A percentile compares a stretch with the other conserved stretches of the same genome.
phyloP scores from a whole-genome alignment of 2,888 invertebrate genomes.

The Ophion ellenae region DNA sequence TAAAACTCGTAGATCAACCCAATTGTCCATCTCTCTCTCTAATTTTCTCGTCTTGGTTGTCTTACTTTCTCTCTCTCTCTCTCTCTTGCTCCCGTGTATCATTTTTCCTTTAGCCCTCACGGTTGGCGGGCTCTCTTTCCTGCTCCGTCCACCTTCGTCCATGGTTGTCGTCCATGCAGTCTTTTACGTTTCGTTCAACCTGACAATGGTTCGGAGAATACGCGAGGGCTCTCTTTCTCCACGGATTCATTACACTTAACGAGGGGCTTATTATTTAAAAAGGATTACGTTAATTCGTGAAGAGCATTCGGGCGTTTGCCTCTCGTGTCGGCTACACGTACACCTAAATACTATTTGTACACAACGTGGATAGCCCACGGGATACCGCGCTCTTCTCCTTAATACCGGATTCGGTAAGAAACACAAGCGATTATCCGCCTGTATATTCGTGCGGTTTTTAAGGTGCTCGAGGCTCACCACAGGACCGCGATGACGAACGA shows the following conservation, averaged over 20 bases:
- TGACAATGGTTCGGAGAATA: slow-evolving; percentile 63
- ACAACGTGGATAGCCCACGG: slow-evolving; percentile 29
- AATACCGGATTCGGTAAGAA: slow-evolving; percentile 69
- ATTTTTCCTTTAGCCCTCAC: neutral
- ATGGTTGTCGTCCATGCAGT: slow-evolving; percentile 32
- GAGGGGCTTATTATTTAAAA: slow-evolving; percentile 80
- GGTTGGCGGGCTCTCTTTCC: slow-evolving; percentile 40
- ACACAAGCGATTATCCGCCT: slow-evolving; percentile 76
- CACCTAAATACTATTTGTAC: slow-evolving; percentile 12
- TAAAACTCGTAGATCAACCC: slow-evolving; percentile 44
- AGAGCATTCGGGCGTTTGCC: slow-evolving; percentile 65
- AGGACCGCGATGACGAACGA: slow-evolving; percentile 6
- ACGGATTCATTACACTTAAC: slow-evolving; percentile 80
- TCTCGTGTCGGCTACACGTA: neutral
- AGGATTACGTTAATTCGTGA: slow-evolving; percentile 78
- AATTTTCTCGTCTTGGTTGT: slow-evolving; percentile 13
- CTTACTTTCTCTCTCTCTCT: slow-evolving; percentile 47
- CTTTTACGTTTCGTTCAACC: slow-evolving; percentile 36
- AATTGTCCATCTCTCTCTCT: slow-evolving; percentile 48
- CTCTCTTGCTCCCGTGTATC: neutral
- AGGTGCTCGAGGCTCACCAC: slow-evolving; percentile 33
- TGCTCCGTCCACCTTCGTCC: slow-evolving; percentile 38
- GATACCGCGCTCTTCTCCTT: slow-evolving; percentile 36
- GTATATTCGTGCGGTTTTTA: slow-evolving; percentile 61
- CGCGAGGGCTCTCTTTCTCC: slow-evolving; percentile 62